These are phyloP conservation scores for Probosciger aterrimus DNA, from an alignment of 2,113 vertebrate genomes.

Conservation along the genomic window DNA sequence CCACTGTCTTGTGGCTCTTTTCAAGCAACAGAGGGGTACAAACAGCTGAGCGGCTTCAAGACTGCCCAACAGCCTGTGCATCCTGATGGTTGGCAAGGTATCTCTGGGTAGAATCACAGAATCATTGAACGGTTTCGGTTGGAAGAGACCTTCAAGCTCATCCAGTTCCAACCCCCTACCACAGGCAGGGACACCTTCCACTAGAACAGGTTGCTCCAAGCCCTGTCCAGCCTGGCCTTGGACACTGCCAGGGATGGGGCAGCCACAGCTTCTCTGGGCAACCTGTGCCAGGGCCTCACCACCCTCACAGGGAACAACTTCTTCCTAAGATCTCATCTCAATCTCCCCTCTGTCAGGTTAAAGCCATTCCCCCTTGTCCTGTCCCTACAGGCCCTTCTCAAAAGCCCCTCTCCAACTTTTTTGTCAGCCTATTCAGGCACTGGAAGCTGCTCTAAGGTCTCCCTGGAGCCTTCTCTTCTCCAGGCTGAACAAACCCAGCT, in stretches of 20 bases:
- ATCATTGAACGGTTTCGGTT: background rate
- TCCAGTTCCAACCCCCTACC: background rate
- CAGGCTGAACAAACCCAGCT: background rate
- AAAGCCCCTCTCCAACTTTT: background rate
- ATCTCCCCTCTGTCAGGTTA: too few species aligned
- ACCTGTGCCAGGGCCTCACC: too few species aligned
- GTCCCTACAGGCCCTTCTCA: background rate
- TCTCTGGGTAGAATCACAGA: background rate
- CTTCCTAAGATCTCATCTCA: too few species aligned
- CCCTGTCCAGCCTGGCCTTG: background rate
- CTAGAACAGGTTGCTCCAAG: background rate
- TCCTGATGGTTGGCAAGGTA: too few species aligned
- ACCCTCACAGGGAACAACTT: too few species aligned
- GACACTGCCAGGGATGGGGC: too few species aligned
- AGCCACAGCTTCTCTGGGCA: too few species aligned
- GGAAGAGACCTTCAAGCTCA: background rate
- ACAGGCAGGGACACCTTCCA: background rate
- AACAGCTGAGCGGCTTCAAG: background rate
- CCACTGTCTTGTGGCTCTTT: background rate
- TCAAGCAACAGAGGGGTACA: background rate
- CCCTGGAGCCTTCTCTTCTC: background rate
- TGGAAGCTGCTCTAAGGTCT: background rate
- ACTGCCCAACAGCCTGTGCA: background rate
- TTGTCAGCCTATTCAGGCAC: background rate
- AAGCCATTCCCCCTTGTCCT: too few species aligned